phyloP scores from a whole-genome alignment of 2,888 invertebrate species.

The Acronicta alni region DNA sequence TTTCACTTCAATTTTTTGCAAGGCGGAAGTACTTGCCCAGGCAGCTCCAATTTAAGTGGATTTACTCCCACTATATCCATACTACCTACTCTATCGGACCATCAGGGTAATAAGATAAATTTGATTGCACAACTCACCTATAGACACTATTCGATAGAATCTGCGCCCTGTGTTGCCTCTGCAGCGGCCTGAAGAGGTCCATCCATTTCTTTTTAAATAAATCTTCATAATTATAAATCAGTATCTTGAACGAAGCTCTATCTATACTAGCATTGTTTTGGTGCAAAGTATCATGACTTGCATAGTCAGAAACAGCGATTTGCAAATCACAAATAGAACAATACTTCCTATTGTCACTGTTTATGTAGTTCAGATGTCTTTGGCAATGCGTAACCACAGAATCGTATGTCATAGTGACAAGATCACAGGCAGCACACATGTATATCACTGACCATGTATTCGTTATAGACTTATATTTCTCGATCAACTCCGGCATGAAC shows the following conservation, averaged over 20 bases:
- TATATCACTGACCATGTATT: conserved; percentile 73
- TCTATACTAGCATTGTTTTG: conserved; percentile 39
- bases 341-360: conserved; percentile 43
- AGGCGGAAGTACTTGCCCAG: no score
- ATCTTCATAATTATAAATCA: conserved; percentile 61
- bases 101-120: no score
- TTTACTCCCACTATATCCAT: no score
- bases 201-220: conserved; percentile 67
- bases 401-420: conserved; percentile 69
- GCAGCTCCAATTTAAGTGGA: no score
- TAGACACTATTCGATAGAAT: conserved; percentile 50
- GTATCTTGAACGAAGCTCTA: conserved; percentile 61
- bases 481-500: conserved; percentile 60
- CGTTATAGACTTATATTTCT: conserved; percentile 67
- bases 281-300: conserved; percentile 64
- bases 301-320: conserved; percentile 62
- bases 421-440: conserved; percentile 64
- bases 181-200: conserved; percentile 59
- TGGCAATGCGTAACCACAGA: conserved; percentile 72
- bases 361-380: conserved; percentile 61
- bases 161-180: conserved; percentile 37
- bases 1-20: no score
- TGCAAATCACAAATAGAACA: conserved; percentile 69
- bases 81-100: no score
- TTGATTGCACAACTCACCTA: conserved; percentile 32